phyloP scores from a whole-genome alignment of 2,797 vertebrate species.

The Semotilus atromaculatus region DNA sequence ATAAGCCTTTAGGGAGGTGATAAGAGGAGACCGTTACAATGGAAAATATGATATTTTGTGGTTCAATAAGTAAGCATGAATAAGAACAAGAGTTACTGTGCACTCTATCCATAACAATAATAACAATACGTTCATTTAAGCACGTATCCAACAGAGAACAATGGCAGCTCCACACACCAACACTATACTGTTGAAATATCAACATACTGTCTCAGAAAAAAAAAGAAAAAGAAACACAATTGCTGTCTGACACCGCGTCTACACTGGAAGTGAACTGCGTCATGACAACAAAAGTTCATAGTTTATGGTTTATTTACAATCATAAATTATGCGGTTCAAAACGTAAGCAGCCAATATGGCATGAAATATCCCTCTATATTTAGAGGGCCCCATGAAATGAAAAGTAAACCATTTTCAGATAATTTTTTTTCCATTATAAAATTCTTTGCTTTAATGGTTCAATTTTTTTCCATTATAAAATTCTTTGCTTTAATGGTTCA shows the following conservation, averaged over 20 bases:
- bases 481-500: neutral
- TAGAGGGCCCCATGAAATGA: neutral
- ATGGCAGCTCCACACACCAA: neutral
- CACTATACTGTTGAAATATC: constrained; percentile 10
- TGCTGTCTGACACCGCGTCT: neutral
- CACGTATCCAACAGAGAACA: constrained; percentile 31
- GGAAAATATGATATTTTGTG: constrained; percentile 33
- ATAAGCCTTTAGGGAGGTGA: constrained; percentile 37
- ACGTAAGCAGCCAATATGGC: neutral
- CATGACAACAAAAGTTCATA: neutral
- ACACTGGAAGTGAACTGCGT: neutral
- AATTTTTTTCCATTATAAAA: neutral
- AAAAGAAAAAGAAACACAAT: neutral
- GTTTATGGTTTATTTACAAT: neutral
- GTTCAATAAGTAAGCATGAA: neutral
- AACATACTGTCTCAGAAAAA: neutral
- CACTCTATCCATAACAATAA: neutral
- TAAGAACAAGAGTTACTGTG: neutral
- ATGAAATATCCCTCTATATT: neutral
- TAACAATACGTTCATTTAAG: neutral
- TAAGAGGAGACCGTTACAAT: constrained; percentile 31
- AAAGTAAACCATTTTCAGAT: too few relatives aligned
- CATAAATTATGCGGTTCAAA: neutral
- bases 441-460: neutral
- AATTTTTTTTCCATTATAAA: neutral